phyloP scores from a whole-genome alignment of 2,113 vertebrate species.

The Tragelaphus scriptus region DNA sequence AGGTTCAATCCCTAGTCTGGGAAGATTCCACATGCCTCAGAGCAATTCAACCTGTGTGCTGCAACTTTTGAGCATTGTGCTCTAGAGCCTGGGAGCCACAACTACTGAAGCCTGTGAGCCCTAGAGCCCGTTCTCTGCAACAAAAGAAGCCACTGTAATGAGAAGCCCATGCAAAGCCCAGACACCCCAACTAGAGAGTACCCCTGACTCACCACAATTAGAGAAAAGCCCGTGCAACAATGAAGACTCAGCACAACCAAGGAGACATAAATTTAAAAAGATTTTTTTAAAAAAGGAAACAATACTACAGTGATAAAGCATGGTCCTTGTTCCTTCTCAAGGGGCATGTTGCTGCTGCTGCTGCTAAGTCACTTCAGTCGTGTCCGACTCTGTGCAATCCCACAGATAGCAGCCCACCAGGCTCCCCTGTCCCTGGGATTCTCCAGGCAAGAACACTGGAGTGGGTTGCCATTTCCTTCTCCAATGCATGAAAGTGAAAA shows the following conservation, averaged over 20 bases:
- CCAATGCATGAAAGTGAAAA: too few species aligned
- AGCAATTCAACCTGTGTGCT: not conserved
- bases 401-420: too few species aligned
- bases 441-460: too few species aligned
- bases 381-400: too few species aligned
- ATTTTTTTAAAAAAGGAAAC: not conserved
- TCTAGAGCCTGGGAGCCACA: not conserved
- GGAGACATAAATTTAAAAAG: not conserved
- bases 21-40: not conserved
- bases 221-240: not conserved
- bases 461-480: too few species aligned
- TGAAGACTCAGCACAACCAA: not conserved
- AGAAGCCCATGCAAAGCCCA: not conserved
- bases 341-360: too few species aligned
- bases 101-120: not conserved
- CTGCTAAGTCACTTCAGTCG: too few species aligned
- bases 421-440: too few species aligned
- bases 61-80: not conserved
- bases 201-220: not conserved
- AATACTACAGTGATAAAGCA: not conserved
- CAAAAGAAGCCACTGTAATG: not conserved
- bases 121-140: not conserved
- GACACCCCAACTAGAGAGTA: not conserved
- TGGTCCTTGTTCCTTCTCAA: not conserved
- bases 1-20: not conserved